Evolutionary conservation across 2,113 vertebrate genomes (phyloP).

Genomic region (Trochalopteron elliotii): DNA sequence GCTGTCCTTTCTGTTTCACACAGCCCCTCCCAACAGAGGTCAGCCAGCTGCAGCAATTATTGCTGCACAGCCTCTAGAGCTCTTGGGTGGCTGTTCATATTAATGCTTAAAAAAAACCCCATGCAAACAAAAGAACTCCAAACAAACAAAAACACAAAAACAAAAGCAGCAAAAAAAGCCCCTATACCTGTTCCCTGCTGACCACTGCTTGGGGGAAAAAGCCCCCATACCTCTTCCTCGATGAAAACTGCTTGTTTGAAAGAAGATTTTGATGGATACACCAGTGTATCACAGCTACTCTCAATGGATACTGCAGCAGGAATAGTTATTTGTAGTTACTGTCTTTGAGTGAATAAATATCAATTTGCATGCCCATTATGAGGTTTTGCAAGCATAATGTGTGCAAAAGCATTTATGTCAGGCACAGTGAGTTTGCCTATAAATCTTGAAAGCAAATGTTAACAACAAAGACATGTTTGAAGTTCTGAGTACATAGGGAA

Average conservation of each 20-base stretch:
- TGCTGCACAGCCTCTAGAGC: not conserved
- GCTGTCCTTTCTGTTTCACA: fast-evolving
- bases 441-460: constrained; percentile 48
- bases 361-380: constrained; percentile 30
- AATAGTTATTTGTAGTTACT: not conserved
- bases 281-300: not conserved
- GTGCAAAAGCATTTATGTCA: constrained; percentile 17
- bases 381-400: constrained; percentile 27
- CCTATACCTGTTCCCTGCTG: not conserved
- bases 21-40: fast-evolving
- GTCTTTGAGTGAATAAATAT: constrained; percentile 36
- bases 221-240: fast-evolving
- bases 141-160: not conserved
- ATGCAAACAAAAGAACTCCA: too few relatives aligned
- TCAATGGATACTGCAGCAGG: not conserved
- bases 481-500: not conserved
- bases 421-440: not conserved
- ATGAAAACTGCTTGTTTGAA: not conserved
- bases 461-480: constrained; percentile 32
- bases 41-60: not conserved
- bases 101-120: not conserved
- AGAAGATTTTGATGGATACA: not conserved
- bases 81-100: not conserved
- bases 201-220: not conserved
- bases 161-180: too few relatives aligned